Evolutionary conservation across 2,113 vertebrate genomes (phyloP), one percentile per base, ranked within the genome.

Genomic region (Cryptomyrus ogoouensis): DNA sequence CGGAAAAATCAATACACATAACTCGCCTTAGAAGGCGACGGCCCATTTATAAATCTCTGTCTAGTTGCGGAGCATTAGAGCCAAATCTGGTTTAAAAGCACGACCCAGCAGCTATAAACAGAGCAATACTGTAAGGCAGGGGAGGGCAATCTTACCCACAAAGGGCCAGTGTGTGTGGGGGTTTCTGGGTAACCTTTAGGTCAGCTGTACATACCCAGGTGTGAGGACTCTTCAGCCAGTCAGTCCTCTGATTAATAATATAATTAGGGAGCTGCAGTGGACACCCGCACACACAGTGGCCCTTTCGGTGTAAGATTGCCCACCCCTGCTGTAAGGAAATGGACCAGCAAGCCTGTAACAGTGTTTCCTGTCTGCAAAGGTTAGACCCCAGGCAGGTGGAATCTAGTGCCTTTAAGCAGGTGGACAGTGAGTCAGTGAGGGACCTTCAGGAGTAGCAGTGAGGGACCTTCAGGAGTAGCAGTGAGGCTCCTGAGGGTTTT

Each of bases 1-100:
- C 98, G 96, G 74, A n/a, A 97, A 98, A 98, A 99, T 99, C 98
- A 95, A 99, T 99, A 96, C 95, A 96, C 96, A 98, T 97, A 98
- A 98, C 97, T 98, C 96, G 97, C 96, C 98, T 97, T 97, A 97
- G 96, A 80, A 39, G 74, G 74, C 74, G 74, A 80, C 74, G 12
- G 35, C 31, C 74, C 74, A 96, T 98, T 98, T 98, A 98, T 98
- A 97, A 97, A 98, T 98, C 98, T 98, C 95, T 97, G 97, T 97
- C 97, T 98, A 96, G 96, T 97, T 98, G 96, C 94, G 95, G 95
- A 96, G 96, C 94, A 96, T 97, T 96, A 97, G 95, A 96, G 96
- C 95, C 95, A 96, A 95, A 96, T 96, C 95, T 97, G 96, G 97
- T 97, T 96, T 97, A 97, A 96, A 95, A 96, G 95, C 93, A 95